phyloP scores from a whole-genome alignment of 2,797 vertebrate species.

The Onychomys torridus region DNA sequence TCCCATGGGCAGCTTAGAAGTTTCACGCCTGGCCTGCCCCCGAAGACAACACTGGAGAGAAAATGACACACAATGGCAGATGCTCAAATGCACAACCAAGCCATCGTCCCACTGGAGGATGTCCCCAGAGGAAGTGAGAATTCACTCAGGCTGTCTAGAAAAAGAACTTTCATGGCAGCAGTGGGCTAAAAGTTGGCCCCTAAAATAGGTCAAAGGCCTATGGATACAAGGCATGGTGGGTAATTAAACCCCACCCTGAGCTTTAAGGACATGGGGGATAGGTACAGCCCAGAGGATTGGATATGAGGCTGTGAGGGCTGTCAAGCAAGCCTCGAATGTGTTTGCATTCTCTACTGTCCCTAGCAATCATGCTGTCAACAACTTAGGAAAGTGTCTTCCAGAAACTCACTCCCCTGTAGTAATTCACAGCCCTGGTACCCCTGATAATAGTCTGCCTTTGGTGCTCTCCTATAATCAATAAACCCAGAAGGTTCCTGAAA shows the following conservation, averaged over 20 bases:
- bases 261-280: neutral
- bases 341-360: neutral
- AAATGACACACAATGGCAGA: constrained; percentile 10
- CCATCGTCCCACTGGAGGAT: neutral
- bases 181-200: neutral
- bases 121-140: constrained; percentile 47
- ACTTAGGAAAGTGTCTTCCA: neutral
- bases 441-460: neutral
- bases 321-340: neutral
- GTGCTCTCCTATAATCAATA: neutral
- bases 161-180: neutral
- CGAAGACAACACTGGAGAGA: constrained; percentile 3
- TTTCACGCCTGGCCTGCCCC: neutral
- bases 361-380: neutral
- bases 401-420: neutral
- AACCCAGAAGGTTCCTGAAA: neutral
- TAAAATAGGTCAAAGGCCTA: neutral
- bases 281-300: neutral
- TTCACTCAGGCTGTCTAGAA: neutral
- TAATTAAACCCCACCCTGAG: neutral
- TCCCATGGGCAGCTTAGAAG: neutral
- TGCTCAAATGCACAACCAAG: constrained; percentile 3
- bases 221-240: neutral
- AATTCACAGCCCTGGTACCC: neutral
- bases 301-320: neutral